These are phyloP conservation scores for Onychomys leucogaster DNA, from an alignment of 2,797 vertebrate species.

Conservation along the genomic window DNA sequence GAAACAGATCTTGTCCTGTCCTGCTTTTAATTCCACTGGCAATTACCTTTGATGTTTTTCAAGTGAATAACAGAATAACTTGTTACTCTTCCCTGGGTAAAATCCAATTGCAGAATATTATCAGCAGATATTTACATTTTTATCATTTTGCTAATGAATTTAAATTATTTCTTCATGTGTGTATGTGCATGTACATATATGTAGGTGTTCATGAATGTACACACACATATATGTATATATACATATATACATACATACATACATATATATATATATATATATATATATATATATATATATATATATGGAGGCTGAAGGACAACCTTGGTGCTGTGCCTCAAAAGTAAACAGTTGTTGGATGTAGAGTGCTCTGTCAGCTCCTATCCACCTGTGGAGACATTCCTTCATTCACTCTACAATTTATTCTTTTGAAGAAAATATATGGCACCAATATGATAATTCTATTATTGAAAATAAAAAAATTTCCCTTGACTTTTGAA, in stretches of 20 bases:
- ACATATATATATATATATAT: too few species aligned
- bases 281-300: neutral
- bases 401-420: neutral
- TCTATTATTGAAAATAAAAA: neutral
- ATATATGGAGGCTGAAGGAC: neutral
- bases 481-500: neutral
- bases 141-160: conserved; percentile 10
- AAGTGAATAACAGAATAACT: neutral
- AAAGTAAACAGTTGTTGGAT: neutral
- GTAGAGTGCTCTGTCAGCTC: neutral
- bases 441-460: neutral
- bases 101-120: neutral
- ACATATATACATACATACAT: too few species aligned
- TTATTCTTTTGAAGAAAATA: neutral
- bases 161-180: neutral
- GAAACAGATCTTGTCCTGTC: conserved; percentile 44
- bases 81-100: neutral
- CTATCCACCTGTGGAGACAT: neutral
- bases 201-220: neutral
- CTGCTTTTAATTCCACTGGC: conserved; percentile 31
- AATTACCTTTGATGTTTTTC: conserved; percentile 27
- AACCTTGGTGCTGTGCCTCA: neutral
- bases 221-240: too few species aligned
- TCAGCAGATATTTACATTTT: conserved; percentile 1
- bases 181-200: neutral